phyloP scores from a whole-genome alignment of 2,113 vertebrate genomes.

The Xenopus tropicalis region DNA sequence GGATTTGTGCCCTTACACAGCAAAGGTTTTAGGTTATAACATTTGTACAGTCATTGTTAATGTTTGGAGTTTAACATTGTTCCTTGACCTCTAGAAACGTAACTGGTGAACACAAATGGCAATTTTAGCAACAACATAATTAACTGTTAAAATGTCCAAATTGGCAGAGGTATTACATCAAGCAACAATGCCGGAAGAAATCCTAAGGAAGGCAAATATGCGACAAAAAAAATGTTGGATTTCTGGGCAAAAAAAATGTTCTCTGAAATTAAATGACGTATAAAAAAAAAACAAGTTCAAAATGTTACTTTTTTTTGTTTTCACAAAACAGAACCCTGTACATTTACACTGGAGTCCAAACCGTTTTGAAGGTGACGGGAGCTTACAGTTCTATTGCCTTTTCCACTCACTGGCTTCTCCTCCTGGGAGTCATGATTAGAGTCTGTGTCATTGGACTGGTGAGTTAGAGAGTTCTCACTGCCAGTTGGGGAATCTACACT shows the following conservation, averaged over 20 bases:
- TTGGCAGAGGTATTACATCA: conserved; percentile 81
- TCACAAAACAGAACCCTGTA: conserved; percentile 81
- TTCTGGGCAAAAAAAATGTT: conserved; percentile 68
- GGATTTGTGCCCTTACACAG: conserved; percentile 72
- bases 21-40: conserved; percentile 74
- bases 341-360: conserved; percentile 85
- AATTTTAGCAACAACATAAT: conserved; percentile 82
- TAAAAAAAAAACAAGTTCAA: conserved; percentile 68
- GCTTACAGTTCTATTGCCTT: conserved; percentile 94
- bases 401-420: conserved; percentile 86
- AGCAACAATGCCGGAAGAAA: conserved; percentile 61
- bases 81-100: conserved; percentile 88
- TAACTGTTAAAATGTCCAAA: conserved; percentile 77
- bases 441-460: conserved; percentile 98
- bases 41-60: conserved; percentile 74
- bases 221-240: conserved; percentile 74
- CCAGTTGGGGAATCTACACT: conserved; percentile 98
- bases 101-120: conserved; percentile 81
- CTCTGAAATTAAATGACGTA: conserved; percentile 78
- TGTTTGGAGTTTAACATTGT: conserved; percentile 66
- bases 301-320: not conserved
- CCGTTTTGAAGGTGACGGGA: conserved; percentile 93
- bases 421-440: conserved; percentile 94
- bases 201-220: conserved; percentile 69
- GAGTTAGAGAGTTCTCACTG: conserved; percentile 97